These are phyloP conservation scores for Cantharis lateralis DNA, from an alignment of 2,888 invertebrate genomes.

Conservation along the genomic window DNA sequence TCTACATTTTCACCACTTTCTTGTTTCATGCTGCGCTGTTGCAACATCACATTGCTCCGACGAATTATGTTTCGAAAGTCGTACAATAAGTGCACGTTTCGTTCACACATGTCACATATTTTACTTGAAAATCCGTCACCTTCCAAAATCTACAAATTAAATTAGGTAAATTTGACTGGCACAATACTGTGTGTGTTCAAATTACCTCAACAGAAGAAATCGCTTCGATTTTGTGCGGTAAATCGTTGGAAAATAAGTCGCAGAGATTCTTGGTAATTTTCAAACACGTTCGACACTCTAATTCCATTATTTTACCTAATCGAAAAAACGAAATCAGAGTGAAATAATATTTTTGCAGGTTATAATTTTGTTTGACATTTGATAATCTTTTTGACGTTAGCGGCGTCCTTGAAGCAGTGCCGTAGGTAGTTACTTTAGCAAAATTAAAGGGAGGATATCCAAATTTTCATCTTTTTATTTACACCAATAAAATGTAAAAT, in stretches of 20 bases:
- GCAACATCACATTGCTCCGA: background rate
- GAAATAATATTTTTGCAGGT: background rate
- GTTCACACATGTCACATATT: background rate
- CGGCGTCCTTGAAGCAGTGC: no score
- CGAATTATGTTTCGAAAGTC: background rate
- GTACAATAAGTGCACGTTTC: background rate
- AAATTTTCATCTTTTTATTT: background rate
- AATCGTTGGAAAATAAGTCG: background rate
- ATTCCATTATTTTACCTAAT: background rate
- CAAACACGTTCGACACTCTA: background rate
- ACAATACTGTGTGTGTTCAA: background rate
- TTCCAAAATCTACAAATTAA: background rate
- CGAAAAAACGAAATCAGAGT: background rate
- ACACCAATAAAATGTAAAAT: background rate
- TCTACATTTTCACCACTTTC: background rate
- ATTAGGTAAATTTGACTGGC: no score
- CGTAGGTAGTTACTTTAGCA: no score
- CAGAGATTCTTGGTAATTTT: background rate
- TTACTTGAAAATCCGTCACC: background rate
- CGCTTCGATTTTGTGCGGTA: background rate
- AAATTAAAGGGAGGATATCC: background rate
- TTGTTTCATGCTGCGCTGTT: background rate
- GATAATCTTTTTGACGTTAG: no score
- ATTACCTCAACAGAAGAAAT: background rate
- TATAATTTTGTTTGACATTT: background rate